These are phyloP conservation scores for Cossypha heuglini DNA, from an alignment of 2,797 vertebrate species.

Conservation along the genomic window DNA sequence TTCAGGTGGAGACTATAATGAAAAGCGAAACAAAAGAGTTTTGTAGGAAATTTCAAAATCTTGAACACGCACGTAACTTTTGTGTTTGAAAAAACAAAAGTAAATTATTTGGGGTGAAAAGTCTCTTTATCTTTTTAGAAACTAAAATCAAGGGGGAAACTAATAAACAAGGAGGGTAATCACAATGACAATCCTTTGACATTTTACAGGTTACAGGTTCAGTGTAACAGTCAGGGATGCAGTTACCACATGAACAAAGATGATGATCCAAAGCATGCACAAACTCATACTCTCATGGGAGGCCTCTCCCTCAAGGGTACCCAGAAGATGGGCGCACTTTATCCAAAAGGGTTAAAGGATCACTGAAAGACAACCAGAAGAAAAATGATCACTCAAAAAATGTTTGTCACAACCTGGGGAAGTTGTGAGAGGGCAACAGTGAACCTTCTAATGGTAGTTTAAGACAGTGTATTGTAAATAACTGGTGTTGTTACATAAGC, in stretches of 20 bases:
- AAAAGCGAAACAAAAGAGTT: neutral
- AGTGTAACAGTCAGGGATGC: neutral
- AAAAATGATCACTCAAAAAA: neutral
- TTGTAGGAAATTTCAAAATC: neutral
- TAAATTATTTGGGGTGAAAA: rapidly evolving
- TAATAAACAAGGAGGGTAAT: neutral
- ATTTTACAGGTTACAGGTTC: neutral
- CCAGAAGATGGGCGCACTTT: neutral
- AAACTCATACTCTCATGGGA: neutral
- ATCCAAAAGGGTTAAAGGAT: neutral
- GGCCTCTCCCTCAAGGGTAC: neutral
- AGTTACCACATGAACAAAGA: neutral
- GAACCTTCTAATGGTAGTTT: neutral
- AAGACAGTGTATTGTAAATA: neutral
- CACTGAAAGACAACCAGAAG: neutral
- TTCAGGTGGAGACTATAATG: neutral
- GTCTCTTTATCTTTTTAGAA: neutral
- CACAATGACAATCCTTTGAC: neutral
- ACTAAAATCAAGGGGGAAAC: neutral
- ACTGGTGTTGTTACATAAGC: neutral
- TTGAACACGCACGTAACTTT: neutral
- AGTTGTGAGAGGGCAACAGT: neutral
- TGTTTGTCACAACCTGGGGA: neutral
- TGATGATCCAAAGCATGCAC: neutral
- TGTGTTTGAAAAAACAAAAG: neutral